phyloP scores from a whole-genome alignment of 2,113 vertebrate genomes.

The Pterocles burchelli region DNA sequence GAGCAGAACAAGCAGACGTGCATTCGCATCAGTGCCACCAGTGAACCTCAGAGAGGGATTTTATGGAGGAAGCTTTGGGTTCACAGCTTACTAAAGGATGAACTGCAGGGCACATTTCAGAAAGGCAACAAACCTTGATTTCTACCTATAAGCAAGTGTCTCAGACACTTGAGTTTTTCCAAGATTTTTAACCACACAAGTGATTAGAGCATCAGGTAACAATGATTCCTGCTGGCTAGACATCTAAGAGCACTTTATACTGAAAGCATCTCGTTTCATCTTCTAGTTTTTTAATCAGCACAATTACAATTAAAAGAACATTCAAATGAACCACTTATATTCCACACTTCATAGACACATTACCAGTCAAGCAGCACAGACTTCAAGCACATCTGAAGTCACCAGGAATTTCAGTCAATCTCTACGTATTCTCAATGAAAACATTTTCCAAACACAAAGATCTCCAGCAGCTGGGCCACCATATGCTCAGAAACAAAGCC shows the following conservation, averaged over 20 bases:
- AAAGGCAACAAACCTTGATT: background rate
- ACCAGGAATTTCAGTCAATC: background rate
- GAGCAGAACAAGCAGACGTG: background rate
- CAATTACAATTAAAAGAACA: background rate
- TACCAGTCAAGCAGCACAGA: background rate
- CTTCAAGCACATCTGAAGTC: background rate
- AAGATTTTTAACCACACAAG: conserved; percentile 10
- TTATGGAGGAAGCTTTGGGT: background rate
- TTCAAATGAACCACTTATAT: background rate
- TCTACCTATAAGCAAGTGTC: background rate
- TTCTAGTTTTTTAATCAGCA: background rate
- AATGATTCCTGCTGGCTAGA: background rate
- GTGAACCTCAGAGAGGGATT: background rate
- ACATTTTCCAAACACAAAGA: background rate
- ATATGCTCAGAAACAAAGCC: background rate
- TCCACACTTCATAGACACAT: background rate
- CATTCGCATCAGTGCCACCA: background rate
- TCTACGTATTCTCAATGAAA: background rate
- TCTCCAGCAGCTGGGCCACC: background rate
- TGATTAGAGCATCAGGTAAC: background rate
- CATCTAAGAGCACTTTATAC: background rate
- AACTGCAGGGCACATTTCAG: background rate
- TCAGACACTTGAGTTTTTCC: background rate
- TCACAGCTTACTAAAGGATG: background rate
- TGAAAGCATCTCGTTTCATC: background rate